Percentiles rank a stretch among this genome's conserved stretches.
These are phyloP conservation scores for Teleiodes luculella DNA, from an alignment of 2,888 invertebrate genomes.

Conservation along the genomic window DNA sequence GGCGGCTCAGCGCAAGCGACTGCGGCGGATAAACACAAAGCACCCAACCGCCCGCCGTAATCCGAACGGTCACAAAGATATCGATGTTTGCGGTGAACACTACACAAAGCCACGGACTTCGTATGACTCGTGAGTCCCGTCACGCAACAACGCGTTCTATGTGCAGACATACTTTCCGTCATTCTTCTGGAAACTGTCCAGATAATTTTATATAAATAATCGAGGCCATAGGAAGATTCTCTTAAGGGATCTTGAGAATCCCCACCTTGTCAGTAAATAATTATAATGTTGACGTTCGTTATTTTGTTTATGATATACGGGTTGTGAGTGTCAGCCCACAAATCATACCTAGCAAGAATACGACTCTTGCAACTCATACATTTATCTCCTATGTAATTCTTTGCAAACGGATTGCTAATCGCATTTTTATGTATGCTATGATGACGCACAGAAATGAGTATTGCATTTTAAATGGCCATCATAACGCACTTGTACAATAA, in stretches of 20 bases:
- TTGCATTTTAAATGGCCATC: no score
- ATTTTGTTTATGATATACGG: constrained; percentile 12
- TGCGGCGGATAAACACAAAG: constrained; percentile 57
- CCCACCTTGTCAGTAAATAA: constrained; percentile 15
- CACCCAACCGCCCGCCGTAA: constrained; percentile 63
- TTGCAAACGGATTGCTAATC: no score
- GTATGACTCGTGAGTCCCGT: constrained; percentile 44
- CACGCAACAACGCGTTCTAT: constrained; percentile 19
- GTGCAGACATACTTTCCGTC: constrained; percentile 44
- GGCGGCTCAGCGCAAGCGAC: constrained; percentile 66
- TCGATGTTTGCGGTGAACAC: constrained; percentile 72
- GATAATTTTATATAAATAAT: constrained; percentile 51
- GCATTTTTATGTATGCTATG: no score
- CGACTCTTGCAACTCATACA: no score
- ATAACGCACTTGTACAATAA: no score
- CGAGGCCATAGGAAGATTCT: constrained; percentile 29
- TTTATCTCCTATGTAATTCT: no score
- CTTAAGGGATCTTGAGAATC: constrained; percentile 22
- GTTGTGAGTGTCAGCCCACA: constrained; percentile 11
- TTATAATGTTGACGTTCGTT: constrained; percentile 1
- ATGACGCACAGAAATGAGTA: no score
- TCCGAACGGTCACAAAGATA: constrained; percentile 67
- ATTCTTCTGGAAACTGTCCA: constrained; percentile 67
- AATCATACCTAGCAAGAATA: no score
- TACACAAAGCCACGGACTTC: constrained; percentile 52